These are phyloP conservation scores for Meandrina meandrites DNA, from an alignment of 92 coral and sea anemone species.

Conservation along the genomic window DNA sequence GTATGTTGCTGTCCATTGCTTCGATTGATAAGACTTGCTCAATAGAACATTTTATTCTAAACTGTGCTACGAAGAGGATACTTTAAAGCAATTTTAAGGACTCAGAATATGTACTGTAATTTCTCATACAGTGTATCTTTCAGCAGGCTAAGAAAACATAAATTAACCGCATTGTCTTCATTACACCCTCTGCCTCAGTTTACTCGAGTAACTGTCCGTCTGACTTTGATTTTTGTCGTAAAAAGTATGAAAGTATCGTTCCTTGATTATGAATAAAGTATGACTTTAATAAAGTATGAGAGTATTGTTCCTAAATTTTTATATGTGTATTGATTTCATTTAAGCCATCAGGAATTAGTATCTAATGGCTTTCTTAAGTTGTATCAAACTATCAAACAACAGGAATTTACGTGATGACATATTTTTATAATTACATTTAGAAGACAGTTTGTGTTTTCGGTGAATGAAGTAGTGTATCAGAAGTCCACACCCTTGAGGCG, in stretches of 20 bases:
- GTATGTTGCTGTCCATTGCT: slow-evolving; percentile 89
- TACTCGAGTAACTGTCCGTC: not conserved
- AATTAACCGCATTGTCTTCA: not conserved
- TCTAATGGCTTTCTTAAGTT: not conserved
- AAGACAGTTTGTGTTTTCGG: not conserved
- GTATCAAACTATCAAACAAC: not conserved
- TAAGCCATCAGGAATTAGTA: not conserved
- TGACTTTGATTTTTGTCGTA: too few relatives aligned
- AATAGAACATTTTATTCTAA: slow-evolving; percentile 7
- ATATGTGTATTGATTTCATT: too few relatives aligned
- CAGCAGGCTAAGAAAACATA: not conserved
- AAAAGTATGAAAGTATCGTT: too few relatives aligned
- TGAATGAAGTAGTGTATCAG: not conserved
- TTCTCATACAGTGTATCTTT: not conserved
- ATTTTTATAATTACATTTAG: not conserved
- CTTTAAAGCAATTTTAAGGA: not conserved
- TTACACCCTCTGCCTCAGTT: not conserved
- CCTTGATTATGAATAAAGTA: too few relatives aligned
- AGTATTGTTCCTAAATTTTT: not conserved
- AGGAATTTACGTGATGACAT: not conserved
- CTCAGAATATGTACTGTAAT: too few relatives aligned
- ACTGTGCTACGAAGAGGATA: not conserved
- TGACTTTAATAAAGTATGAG: too few relatives aligned
- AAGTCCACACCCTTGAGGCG: not conserved
- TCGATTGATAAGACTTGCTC: slow-evolving; percentile 79